phyloP scores from a whole-genome alignment of 2,888 invertebrate genomes.

The Lacanobia oleracea region DNA sequence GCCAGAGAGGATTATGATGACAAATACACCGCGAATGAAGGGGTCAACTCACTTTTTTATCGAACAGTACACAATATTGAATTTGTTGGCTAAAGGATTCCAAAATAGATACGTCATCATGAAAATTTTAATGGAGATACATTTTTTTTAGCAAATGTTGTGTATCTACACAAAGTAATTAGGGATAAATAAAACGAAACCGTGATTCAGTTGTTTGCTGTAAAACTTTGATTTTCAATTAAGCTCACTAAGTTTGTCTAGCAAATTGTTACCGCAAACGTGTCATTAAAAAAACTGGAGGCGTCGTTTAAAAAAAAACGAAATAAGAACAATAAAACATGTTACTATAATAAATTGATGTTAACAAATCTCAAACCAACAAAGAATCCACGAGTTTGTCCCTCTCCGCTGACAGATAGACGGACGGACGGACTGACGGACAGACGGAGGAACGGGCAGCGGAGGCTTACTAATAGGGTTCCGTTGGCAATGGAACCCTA shows the following conservation, averaged over 20 bases:
- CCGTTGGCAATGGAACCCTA: too few species aligned
- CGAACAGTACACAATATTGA: constrained; percentile 57
- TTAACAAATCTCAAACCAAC: too few species aligned
- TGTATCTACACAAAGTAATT: not conserved
- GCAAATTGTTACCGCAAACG: not conserved
- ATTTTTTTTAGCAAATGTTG: not conserved
- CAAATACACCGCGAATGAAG: constrained; percentile 67
- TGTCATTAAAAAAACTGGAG: not conserved
- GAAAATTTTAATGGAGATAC: not conserved
- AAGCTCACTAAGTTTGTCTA: not conserved
- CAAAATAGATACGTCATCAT: constrained; percentile 4
- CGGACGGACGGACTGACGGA: too few species aligned
- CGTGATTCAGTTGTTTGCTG: not conserved
- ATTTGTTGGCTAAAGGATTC: constrained; percentile 39
- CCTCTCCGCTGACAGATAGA: too few species aligned
- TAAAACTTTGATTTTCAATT: too few species aligned
- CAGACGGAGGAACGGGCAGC: too few species aligned
- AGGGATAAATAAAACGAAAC: not conserved
- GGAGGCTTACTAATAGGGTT: too few species aligned
- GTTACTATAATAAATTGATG: too few species aligned
- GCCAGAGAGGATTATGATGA: constrained; percentile 71
- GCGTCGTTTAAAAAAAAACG: not conserved
- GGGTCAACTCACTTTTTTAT: constrained; percentile 60
- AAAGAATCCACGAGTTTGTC: too few species aligned
- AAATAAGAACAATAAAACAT: constrained; percentile 23